Evolutionary conservation across 2,888 invertebrate genomes (phyloP), one percentile per base, ranked within the genome.

Genomic region (Eulithis testata): DNA sequence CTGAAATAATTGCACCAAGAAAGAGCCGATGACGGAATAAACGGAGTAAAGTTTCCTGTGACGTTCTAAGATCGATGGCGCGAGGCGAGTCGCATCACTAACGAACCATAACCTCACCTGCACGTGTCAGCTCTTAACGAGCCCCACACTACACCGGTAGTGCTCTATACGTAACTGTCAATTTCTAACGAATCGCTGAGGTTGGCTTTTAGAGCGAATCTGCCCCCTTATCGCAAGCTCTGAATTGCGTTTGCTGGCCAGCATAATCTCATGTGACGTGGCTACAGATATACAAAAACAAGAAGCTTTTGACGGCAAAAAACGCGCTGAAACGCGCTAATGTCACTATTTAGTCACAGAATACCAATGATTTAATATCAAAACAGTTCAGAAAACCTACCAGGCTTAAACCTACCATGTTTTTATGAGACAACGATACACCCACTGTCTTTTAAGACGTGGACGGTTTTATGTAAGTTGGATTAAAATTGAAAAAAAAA

Each of bases 101-200:
- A 88, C 86, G 86, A 88, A 88, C 82, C 85, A 75, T 84, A 69
- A 73, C 75, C 73, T 79, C 76, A 78, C 81, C 78, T 80, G 76
- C 77, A 81, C 77, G 79, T 81, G 82, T 80, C 82, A 77, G 79
- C 77, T 76, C 76, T 72, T 85, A 84, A 85, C 85, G 81, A 87
- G 79, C 64, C 63, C 61, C 62, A 61, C 68, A 66, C 68, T 66
- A 65, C 72, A 67, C 61, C 69, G 53, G 44, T 52, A 56, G 43
- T 63, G 53, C 54, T 66, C 65, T 75, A 73, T 69, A 71, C 65
- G 69, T 69, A 66, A 63, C 61, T 68, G 64, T 73, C 74, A 69
- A 71, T 58, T 50, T 11, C 61, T 54, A 59, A 61, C 50, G 59
- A 58, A 63, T 63, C 52, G 43, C 53, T 40, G 37, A 54, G 53